These are phyloP conservation scores for Drosophila diplacantha DNA, from an alignment of 2,888 invertebrate genomes.

Conservation along the genomic window DNA sequence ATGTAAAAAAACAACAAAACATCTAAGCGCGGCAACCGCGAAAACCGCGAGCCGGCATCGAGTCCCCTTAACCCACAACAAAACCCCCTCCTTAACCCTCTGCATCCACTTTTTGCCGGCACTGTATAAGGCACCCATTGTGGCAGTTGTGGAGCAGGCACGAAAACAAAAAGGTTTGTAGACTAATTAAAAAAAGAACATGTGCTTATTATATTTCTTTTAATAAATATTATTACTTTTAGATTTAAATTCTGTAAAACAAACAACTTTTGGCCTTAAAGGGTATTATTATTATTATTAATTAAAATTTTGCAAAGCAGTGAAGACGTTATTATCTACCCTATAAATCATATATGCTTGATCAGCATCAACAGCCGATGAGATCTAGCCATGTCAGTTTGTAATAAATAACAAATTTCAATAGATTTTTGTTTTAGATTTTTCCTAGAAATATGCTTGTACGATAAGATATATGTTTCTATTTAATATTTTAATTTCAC, in stretches of 20 bases:
- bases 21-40: slow-evolving; percentile 31
- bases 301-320: too few species aligned
- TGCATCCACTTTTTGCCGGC: slow-evolving; percentile 1
- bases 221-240: neutral
- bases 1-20: slow-evolving; percentile 31
- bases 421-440: too few species aligned
- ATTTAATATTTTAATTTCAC: neutral
- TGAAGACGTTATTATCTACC: too few species aligned
- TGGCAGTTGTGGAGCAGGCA: slow-evolving; percentile 5
- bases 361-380: too few species aligned
- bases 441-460: neutral
- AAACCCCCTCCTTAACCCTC: slow-evolving; percentile 6
- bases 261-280: too few species aligned
- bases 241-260: too few species aligned
- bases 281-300: too few species aligned
- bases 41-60: slow-evolving; percentile 29
- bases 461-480: neutral
- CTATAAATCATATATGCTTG: too few species aligned
- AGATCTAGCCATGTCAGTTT: too few species aligned
- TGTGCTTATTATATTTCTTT: neutral
- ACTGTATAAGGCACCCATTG: slow-evolving; percentile 3
- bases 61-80: slow-evolving; percentile 22
- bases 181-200: neutral
- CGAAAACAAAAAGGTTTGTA: neutral
- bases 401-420: too few species aligned